Conservation (phyloP, 1,140 invertebrate genomes). For the Caenorhabditis latens region DNA sequence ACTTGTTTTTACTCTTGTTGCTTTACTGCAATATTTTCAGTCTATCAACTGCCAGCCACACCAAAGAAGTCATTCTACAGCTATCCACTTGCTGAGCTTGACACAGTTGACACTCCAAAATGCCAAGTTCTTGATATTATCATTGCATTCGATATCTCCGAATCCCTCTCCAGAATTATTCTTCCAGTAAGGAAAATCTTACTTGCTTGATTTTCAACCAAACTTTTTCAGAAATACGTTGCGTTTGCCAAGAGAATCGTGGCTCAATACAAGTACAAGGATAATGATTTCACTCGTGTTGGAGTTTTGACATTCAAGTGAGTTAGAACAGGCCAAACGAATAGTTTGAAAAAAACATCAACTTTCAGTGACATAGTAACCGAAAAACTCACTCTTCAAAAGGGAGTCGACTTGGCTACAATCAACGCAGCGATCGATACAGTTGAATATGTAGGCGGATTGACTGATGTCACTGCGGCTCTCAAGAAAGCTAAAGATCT, state of each 20-base stretch:
- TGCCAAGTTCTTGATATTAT: constrained; percentile 38
- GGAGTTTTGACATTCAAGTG: constrained; percentile 33
- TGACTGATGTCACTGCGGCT: constrained; percentile 8
- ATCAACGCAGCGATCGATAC: constrained; percentile 5
- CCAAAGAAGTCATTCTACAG: background rate
- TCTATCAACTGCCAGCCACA: background rate
- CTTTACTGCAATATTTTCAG: background rate
- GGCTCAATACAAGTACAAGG: constrained; percentile 29
- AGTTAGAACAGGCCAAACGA: background rate
- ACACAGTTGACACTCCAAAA: background rate
- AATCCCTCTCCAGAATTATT: constrained; percentile 32
- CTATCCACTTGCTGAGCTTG: constrained; percentile 10
- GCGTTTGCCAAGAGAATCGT: constrained; percentile 4
- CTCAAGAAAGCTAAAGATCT: background rate
- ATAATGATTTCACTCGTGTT: constrained; percentile 1
- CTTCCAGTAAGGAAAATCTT: background rate
- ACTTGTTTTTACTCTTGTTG: background rate
- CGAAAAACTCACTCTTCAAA: background rate
- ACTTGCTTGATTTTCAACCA: background rate
- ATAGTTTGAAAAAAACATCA: background rate
- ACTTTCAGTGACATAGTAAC: constrained; percentile 1
- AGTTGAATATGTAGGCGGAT: background rate
- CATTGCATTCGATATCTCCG: constrained; percentile 31
- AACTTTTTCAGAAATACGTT: constrained; percentile 18
- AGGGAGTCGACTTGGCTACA: background rate